A percentile compares a stretch with the other conserved stretches of the same genome.
phyloP scores from a whole-genome alignment of 2,113 vertebrate genomes.

The Corvus hawaiiensis region DNA sequence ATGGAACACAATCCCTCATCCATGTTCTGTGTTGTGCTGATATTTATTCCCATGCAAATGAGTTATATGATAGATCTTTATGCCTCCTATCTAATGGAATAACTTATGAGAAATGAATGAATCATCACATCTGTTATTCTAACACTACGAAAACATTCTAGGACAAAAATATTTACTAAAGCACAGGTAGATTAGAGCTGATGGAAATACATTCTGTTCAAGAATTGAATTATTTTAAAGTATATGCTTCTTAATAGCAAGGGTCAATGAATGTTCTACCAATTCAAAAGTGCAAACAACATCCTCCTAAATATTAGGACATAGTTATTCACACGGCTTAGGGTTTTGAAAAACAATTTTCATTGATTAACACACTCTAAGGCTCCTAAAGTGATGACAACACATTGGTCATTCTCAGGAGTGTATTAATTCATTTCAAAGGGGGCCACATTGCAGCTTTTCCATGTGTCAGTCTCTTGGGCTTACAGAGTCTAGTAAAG shows the following conservation, averaged over 20 bases:
- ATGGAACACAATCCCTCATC: neutral
- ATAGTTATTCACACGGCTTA: neutral
- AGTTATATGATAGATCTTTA: neutral
- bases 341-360: neutral
- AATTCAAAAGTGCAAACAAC: neutral
- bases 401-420: neutral
- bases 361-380: neutral
- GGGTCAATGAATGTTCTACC: neutral
- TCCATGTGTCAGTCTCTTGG: neutral
- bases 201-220: neutral
- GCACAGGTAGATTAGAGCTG: neutral
- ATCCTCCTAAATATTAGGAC: neutral
- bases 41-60: neutral
- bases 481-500: neutral
- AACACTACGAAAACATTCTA: neutral
- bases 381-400: neutral
- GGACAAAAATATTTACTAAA: neutral
- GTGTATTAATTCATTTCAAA: rapidly evolving
- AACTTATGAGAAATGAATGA: neutral
- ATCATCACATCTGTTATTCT: neutral
- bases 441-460: neutral
- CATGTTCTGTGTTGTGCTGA: neutral
- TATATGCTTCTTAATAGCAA: neutral
- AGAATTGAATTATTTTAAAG: neutral
- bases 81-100: neutral